These are phyloP conservation scores for Phalacrocorax aristotelis DNA, from an alignment of 2,113 vertebrate species.

Conservation along the genomic window DNA sequence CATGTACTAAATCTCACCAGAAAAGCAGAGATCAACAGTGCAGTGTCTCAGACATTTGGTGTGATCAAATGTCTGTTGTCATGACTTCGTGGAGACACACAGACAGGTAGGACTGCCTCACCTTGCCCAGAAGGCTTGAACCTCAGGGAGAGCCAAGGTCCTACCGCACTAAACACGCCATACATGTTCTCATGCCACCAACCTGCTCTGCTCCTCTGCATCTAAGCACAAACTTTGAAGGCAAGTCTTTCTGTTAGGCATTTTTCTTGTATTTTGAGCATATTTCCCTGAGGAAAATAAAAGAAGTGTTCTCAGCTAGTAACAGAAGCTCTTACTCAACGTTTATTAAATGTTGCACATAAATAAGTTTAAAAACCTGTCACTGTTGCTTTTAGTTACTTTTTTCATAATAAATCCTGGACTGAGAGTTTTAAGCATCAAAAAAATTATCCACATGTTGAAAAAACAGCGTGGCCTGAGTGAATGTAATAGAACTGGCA, in stretches of 20 bases:
- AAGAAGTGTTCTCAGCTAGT: background rate
- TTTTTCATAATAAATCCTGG: background rate
- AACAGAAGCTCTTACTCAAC: background rate
- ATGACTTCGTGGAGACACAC: background rate
- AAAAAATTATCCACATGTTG: background rate
- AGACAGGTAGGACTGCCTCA: background rate
- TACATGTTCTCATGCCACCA: background rate
- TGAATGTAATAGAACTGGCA: background rate
- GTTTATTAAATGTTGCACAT: background rate
- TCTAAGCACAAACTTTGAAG: background rate
- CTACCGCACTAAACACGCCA: background rate
- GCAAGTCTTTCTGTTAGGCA: background rate
- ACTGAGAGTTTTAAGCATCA: background rate
- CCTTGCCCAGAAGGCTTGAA: background rate
- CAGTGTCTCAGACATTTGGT: background rate
- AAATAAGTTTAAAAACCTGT: constrained; percentile 13
- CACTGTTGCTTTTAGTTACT: background rate
- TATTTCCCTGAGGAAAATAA: background rate
- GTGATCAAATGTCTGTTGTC: background rate
- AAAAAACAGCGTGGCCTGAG: background rate
- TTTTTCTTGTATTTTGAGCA: background rate
- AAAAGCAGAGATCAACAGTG: background rate
- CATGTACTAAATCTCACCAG: background rate
- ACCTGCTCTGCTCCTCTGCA: background rate
- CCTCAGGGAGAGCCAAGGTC: background rate